Conservation (phyloP, 2,797 vertebrate genomes). For the Sternarchorhynchus goeldii region DNA sequence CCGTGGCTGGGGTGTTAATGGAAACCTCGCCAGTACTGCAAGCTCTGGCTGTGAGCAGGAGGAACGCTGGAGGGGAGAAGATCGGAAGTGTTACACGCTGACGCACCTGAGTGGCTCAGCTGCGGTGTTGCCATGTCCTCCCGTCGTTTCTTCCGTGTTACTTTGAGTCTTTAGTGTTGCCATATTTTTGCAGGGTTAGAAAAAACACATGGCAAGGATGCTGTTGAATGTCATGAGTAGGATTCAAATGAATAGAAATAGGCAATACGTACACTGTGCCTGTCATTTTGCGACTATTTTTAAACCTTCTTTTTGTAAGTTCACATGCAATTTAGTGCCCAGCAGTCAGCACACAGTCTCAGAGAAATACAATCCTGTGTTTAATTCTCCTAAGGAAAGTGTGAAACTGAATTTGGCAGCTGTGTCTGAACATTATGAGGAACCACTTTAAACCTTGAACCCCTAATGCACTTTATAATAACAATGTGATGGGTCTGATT, state of each 20-base stretch:
- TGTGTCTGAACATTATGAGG: slow-evolving; percentile 18
- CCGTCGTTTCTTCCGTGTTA: not conserved
- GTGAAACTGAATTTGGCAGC: slow-evolving; percentile 23
- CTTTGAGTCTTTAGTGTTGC: not conserved
- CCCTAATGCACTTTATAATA: slow-evolving; percentile 24
- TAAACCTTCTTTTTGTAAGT: too few species aligned
- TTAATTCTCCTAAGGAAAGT: slow-evolving; percentile 15
- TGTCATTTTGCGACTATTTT: too few species aligned
- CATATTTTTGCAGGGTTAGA: not conserved
- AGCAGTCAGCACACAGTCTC: too few species aligned
- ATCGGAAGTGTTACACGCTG: not conserved
- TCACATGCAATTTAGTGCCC: too few species aligned
- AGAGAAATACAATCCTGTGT: not conserved
- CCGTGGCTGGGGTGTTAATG: slow-evolving; percentile 46
- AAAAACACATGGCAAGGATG: not conserved
- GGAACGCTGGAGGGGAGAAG: slow-evolving; percentile 25
- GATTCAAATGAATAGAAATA: too few species aligned
- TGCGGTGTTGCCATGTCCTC: too few species aligned
- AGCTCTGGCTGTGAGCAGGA: slow-evolving; percentile 36
- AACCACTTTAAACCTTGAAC: not conserved
- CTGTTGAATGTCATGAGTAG: not conserved
- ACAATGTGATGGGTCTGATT: slow-evolving; percentile 2
- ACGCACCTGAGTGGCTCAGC: not conserved
- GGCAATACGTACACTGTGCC: too few species aligned
- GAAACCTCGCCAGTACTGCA: slow-evolving; percentile 27